These are phyloP conservation scores for Arremon aurantiirostris DNA, from an alignment of 2,797 vertebrate genomes.

Conservation along the genomic window DNA sequence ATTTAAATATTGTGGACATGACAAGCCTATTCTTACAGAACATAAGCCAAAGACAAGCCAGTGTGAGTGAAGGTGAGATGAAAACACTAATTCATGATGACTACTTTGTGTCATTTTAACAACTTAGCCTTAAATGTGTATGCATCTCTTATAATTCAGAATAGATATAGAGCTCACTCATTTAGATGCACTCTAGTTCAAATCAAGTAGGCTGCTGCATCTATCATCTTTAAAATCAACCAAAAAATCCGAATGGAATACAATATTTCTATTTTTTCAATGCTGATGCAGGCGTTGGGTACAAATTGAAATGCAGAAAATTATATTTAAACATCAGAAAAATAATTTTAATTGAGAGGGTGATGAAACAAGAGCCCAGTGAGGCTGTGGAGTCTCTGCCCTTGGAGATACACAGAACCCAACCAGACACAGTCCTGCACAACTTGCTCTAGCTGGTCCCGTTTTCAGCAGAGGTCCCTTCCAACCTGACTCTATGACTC, in stretches of 20 bases:
- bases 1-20: not conserved
- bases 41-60: not conserved
- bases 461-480: not conserved
- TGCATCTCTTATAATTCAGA: not conserved
- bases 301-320: not conserved
- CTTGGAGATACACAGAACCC: not conserved
- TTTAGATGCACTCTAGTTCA: not conserved
- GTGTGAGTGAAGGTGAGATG: not conserved
- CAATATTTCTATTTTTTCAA: not conserved
- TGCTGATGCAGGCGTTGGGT: not conserved
- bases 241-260: not conserved
- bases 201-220: not conserved
- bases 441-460: not conserved
- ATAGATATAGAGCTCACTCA: not conserved
- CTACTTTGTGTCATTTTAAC: not conserved
- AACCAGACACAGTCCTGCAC: not conserved
- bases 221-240: not conserved
- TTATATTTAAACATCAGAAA: not conserved
- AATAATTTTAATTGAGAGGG: not conserved
- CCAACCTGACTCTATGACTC: not conserved
- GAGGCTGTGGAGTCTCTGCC: not conserved
- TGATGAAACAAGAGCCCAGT: not conserved
- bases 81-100: not conserved
- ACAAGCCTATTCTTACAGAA: slow-evolving; percentile 1
- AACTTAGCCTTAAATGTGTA: not conserved